phyloP scores from a whole-genome alignment of 1,140 invertebrate genomes.

The Bathynomus jamesi region DNA sequence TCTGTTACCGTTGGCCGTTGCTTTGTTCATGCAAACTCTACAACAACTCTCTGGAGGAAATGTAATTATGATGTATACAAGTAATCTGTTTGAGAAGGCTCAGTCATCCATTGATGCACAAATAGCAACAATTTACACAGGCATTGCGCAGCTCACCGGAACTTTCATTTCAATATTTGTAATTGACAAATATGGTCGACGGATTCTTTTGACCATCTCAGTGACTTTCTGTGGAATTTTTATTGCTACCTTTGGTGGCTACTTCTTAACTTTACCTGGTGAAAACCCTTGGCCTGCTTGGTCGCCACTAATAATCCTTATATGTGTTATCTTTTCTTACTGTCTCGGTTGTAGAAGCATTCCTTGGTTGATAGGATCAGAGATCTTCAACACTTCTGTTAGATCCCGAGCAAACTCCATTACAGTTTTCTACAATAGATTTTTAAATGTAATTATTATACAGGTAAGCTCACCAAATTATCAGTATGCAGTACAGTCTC shows the following conservation, averaged over 20 bases:
- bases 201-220: constrained; percentile 6
- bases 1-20: constrained; percentile 15
- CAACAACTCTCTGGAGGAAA: constrained; percentile 21
- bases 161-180: constrained; percentile 15
- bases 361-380: constrained; percentile 15
- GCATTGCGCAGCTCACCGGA: constrained; percentile 14
- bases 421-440: constrained; percentile 20
- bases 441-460: constrained; percentile 13
- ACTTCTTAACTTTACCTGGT: not conserved
- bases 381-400: constrained; percentile 29
- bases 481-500: no score
- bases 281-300: constrained; percentile 13
- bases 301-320: constrained; percentile 15
- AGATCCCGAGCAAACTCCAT: constrained; percentile 20
- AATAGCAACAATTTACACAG: constrained; percentile 15
- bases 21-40: constrained; percentile 21
- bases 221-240: not conserved
- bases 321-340: constrained; percentile 12
- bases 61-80: constrained; percentile 27
- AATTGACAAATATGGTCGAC: constrained; percentile 16
- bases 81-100: constrained; percentile 16
- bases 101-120: constrained; percentile 3
- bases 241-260: not conserved
- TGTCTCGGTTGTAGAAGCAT: constrained; percentile 24
- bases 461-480: constrained; percentile 12